These are phyloP conservation scores for Anguilla megastoma DNA, from an alignment of 2,797 vertebrate genomes.

Conservation along the genomic window DNA sequence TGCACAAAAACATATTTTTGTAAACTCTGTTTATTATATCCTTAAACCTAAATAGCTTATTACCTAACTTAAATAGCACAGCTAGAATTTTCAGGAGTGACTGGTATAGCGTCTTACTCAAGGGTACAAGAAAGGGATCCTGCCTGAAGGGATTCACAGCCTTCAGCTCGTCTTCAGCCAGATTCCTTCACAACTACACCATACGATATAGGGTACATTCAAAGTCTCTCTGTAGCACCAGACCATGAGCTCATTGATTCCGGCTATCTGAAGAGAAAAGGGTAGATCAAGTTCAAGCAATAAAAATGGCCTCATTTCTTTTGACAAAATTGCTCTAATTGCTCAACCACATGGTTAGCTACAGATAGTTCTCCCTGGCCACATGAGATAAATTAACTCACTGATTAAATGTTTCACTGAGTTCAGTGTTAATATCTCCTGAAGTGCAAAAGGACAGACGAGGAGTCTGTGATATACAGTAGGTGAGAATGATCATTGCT, in stretches of 20 bases:
- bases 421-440: slow-evolving; percentile 24
- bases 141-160: neutral
- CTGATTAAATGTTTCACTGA: slow-evolving; percentile 30
- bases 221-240: neutral
- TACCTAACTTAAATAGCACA: neutral
- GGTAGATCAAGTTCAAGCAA: neutral
- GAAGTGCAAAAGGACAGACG: slow-evolving; percentile 3
- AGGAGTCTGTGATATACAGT: neutral
- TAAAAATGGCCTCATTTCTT: slow-evolving; percentile 26
- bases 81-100: slow-evolving; percentile 12
- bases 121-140: neutral
- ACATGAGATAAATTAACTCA: slow-evolving; percentile 19
- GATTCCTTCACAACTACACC: neutral
- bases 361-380: slow-evolving; percentile 2
- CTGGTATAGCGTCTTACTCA: neutral
- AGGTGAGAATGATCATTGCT: neutral
- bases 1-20: neutral
- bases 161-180: neutral
- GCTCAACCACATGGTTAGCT: slow-evolving; percentile 22
- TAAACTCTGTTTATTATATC: neutral
- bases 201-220: neutral
- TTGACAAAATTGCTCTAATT: neutral
- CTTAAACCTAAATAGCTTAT: no score
- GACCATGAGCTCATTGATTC: neutral
- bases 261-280: neutral